Percentiles rank a stretch among this genome's conserved stretches.
These are phyloP conservation scores for Rhopalosiphum nymphaeae DNA, from an alignment of 2,888 invertebrate species.

Conservation along the genomic window DNA sequence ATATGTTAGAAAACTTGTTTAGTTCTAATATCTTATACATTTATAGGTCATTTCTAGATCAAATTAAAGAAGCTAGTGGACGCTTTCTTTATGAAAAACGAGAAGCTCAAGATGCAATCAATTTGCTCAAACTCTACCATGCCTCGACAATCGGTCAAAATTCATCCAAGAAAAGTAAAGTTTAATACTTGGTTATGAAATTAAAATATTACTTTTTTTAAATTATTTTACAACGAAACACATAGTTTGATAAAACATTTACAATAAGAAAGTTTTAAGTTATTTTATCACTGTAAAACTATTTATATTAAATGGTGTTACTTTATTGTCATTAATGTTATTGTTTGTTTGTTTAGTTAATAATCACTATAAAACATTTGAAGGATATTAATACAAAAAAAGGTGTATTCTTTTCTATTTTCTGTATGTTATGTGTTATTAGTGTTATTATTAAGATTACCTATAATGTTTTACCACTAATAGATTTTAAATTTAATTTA, in stretches of 20 bases:
- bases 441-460: background rate
- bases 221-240: background rate
- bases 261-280: background rate
- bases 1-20: background rate
- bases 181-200: background rate
- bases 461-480: background rate
- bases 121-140: conserved; percentile 83
- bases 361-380: background rate
- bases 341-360: background rate
- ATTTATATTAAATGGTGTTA: background rate
- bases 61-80: conserved; percentile 86
- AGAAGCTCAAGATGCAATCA: conserved; percentile 89
- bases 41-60: conserved; percentile 79
- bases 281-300: conserved; percentile 5
- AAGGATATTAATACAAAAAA: conserved; percentile 20
- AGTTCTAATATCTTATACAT: conserved; percentile 11
- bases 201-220: background rate
- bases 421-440: background rate
- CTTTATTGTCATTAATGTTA: background rate
- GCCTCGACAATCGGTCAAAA: conserved; percentile 69
- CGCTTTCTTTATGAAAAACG: conserved; percentile 84
- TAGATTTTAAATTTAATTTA: background rate
- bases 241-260: background rate
- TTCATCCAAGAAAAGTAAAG: conserved; percentile 57
- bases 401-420: conserved; percentile 22